phyloP scores from a whole-genome alignment of 2,797 vertebrate genomes.

The Eremophila alpestris region DNA sequence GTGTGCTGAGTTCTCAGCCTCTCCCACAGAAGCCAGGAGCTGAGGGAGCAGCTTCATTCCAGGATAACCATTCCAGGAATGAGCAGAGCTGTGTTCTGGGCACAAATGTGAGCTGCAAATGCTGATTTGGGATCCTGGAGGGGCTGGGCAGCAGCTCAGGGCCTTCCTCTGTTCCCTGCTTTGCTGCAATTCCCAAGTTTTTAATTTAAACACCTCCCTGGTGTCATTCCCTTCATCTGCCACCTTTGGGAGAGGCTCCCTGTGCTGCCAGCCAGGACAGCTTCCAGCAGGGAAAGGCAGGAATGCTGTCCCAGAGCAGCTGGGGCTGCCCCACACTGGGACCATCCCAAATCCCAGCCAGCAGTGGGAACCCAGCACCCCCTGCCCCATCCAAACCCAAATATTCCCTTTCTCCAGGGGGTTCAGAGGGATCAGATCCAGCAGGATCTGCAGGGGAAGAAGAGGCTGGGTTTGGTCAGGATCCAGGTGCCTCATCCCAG shows the following conservation, averaged over 20 bases:
- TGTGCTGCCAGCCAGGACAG: not conserved
- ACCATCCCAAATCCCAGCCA: not conserved
- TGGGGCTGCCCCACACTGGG: too few relatives aligned
- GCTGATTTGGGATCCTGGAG: not conserved
- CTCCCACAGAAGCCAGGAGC: not conserved
- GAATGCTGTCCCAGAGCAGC: too few relatives aligned
- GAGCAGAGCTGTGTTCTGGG: not conserved
- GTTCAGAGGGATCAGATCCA: fast-evolving
- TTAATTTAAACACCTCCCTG: not conserved
- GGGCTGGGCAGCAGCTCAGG: not conserved
- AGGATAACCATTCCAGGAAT: not conserved
- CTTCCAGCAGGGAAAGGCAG: not conserved
- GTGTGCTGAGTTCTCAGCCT: fast-evolving
- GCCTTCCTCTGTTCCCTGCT: not conserved
- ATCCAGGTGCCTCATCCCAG: not conserved
- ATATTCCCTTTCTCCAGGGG: not conserved
- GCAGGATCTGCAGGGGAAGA: not conserved
- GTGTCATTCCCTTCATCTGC: not conserved
- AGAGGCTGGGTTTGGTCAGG: not conserved
- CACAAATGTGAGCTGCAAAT: not conserved
- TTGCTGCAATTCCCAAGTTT: not conserved
- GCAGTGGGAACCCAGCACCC: fast-evolving
- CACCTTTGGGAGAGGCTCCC: not conserved
- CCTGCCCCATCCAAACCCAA: not conserved
- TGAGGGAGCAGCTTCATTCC: fast-evolving